Evolutionary conservation across 2,797 vertebrate species (phyloP), one percentile per base, ranked within the genome.

Genomic region (Oceanodroma leucorhoa): DNA sequence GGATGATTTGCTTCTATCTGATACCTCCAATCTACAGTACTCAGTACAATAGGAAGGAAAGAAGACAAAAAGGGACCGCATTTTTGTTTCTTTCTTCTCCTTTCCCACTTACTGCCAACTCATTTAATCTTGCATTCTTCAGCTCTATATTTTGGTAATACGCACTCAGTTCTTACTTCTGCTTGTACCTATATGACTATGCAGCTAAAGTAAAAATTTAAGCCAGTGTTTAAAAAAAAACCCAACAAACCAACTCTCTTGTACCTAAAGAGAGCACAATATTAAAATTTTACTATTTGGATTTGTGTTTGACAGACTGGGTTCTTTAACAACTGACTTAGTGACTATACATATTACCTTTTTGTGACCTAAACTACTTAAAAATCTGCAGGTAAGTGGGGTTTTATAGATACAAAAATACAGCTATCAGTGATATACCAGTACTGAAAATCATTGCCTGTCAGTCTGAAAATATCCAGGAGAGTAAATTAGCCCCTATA

Each of bases 21-120:
- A 8, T 26, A 43, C 48, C n/a, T 83, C 57, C 30, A 75, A 3
- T 26, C 34, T 21, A 2, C 54, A 72, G 34, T 24, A 73, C 21
- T 67, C 34, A 11, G 14, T 6, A 10, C 23, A 34, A 45, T 0
- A n/a, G 20, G 18, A 11, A 16, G 45, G 43, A 58, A 40, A 55
- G 36, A 66, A 13, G 2, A 22, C 48, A 70, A 16, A 79, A 77
- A 82, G 9, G 19, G 2, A 4, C 10, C 0, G 0, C 1, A 3
- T 0, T 23, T 67, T 76, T n/a, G 14, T 16, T 69, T 38, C 4
- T 38, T 70, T 55, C 23, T 90, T 46, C 22, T 41, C 22, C 11
- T 82, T 87, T 65, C 43, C 15, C 30, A 17, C 14, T 34, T 73
- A 29, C 19, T 80, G 38, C 29, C 11, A 58, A 38, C 20, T 70